Percentiles rank a stretch among this genome's conserved stretches.
Conservation (phyloP, 2,113 vertebrate genomes). For the Coptodon rendalli region DNA sequence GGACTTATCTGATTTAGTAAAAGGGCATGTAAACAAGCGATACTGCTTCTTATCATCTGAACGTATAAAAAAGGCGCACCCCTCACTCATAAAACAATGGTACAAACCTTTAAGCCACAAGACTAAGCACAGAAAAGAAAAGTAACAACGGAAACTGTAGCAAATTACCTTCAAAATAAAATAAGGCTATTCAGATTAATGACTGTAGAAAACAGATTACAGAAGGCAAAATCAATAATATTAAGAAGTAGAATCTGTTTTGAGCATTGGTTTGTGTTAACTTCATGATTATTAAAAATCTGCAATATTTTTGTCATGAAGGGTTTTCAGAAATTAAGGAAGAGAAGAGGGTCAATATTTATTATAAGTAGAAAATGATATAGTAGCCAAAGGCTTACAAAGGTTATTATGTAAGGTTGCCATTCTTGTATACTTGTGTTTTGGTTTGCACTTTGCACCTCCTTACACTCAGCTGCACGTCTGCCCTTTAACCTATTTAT, state of each 20-base stretch:
- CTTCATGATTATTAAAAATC: not conserved
- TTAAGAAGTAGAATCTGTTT: not conserved
- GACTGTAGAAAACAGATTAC: not conserved
- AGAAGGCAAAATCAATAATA: not conserved
- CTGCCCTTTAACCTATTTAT: not conserved
- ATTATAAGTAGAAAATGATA: not conserved
- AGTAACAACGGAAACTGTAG: not conserved
- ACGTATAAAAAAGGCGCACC: not conserved
- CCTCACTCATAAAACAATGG: constrained; percentile 19
- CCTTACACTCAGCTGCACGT: not conserved
- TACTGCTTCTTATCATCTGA: not conserved
- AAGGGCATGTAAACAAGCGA: not conserved
- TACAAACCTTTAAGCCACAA: constrained; percentile 6
- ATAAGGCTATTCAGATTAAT: not conserved
- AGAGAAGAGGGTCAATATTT: not conserved
- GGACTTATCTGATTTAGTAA: not conserved
- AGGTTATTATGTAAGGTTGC: not conserved
- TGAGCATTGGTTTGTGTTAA: not conserved
- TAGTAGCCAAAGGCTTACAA: not conserved
- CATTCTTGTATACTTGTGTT: not conserved
- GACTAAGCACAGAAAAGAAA: not conserved
- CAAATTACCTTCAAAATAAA: constrained; percentile 28
- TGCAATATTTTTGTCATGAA: not conserved
- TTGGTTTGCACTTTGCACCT: not conserved
- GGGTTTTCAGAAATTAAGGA: not conserved